These are phyloP conservation scores for Dendrocincla tyrannina DNA, from an alignment of 2,797 vertebrate species.

Conservation along the genomic window DNA sequence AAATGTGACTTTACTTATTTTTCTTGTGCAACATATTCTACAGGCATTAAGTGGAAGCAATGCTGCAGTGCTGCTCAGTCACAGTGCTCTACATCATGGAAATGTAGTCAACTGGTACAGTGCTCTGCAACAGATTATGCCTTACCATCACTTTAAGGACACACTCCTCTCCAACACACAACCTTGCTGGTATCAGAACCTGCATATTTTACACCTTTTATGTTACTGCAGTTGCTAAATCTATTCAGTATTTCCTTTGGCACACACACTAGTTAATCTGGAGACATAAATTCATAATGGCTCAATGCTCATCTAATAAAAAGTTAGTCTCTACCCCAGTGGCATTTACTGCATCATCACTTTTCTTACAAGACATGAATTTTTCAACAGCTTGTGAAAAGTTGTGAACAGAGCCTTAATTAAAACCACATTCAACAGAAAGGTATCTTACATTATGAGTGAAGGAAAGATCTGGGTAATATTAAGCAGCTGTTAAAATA, in stretches of 20 bases:
- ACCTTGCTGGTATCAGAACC: not conserved
- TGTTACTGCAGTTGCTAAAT: not conserved
- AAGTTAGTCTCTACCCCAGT: not conserved
- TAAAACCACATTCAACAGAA: slow-evolving; percentile 56
- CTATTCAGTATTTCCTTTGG: not conserved
- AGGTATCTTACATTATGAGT: slow-evolving; percentile 35
- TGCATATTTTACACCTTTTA: not conserved
- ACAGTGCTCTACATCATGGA: not conserved
- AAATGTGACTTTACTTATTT: not conserved
- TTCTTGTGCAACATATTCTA: not conserved
- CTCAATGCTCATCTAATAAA: slow-evolving; percentile 12
- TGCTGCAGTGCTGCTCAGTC: not conserved
- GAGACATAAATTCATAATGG: not conserved
- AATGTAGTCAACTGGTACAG: not conserved
- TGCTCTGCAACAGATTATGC: not conserved
- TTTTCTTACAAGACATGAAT: slow-evolving; percentile 50
- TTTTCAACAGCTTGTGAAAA: slow-evolving; percentile 63
- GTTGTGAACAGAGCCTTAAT: slow-evolving; percentile 56
- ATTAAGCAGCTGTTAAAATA: slow-evolving; percentile 65
- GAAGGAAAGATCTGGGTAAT: slow-evolving; percentile 49
- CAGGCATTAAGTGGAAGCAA: not conserved
- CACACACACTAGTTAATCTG: not conserved
- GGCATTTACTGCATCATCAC: slow-evolving; percentile 56
- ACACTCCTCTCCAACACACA: not conserved
- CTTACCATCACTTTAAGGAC: not conserved